Evolutionary conservation across 2,797 vertebrate genomes (phyloP).

Genomic region (Ambastaia sidthimunki): DNA sequence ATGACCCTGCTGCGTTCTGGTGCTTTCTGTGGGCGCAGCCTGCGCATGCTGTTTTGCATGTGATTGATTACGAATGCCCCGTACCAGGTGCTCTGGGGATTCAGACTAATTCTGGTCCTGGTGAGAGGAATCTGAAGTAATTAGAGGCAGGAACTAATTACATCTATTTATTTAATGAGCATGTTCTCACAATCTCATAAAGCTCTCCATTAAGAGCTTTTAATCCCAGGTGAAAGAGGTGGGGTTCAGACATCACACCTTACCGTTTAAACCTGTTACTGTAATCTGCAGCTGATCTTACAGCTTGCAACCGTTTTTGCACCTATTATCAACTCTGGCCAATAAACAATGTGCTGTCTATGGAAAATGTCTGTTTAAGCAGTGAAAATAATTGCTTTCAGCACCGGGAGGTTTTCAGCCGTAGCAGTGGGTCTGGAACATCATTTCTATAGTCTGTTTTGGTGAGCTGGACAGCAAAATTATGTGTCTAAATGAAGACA

Average conservation of each 20-base stretch:
- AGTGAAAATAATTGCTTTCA: slow-evolving; percentile 13
- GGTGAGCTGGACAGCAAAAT: slow-evolving; percentile 36
- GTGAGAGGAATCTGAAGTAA: slow-evolving; percentile 70
- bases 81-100: slow-evolving; percentile 57
- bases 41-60: slow-evolving; percentile 48
- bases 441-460: slow-evolving; percentile 10
- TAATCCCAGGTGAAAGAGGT: slow-evolving; percentile 55
- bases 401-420: slow-evolving; percentile 8
- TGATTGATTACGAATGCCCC: slow-evolving; percentile 76
- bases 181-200: slow-evolving; percentile 68
- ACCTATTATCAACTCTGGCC: not conserved
- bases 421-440: not conserved
- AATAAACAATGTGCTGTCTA: not conserved
- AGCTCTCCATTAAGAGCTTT: slow-evolving; percentile 53
- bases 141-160: slow-evolving; percentile 77
- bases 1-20: slow-evolving; percentile 41
- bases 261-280: slow-evolving; percentile 38
- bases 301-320: not conserved
- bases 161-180: slow-evolving; percentile 77
- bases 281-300: slow-evolving; percentile 9
- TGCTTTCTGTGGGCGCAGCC: slow-evolving; percentile 48
- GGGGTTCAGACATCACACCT: slow-evolving; percentile 33
- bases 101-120: slow-evolving; percentile 58
- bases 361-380: slow-evolving; percentile 24
- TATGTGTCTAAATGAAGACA: slow-evolving; percentile 30